Conservation (phyloP, 2,888 invertebrate species). For the Cistogaster globosa region DNA sequence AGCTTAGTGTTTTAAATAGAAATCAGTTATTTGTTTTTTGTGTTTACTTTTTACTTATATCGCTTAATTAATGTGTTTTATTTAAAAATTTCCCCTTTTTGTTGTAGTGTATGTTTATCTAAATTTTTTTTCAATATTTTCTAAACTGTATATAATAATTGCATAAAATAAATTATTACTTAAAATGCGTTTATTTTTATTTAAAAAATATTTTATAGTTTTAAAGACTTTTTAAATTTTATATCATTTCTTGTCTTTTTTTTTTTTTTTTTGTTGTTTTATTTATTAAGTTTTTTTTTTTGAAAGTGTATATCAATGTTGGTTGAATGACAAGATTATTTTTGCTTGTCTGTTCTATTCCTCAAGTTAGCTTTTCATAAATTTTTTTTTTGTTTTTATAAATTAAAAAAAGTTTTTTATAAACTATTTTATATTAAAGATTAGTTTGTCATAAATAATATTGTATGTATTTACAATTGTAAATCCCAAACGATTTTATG, state of each 20-base stretch:
- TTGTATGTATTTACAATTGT: constrained; percentile 63
- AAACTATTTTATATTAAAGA: constrained; percentile 29
- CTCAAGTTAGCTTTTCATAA: constrained; percentile 14
- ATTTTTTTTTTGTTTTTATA: constrained; percentile 10
- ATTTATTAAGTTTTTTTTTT: constrained; percentile 9
- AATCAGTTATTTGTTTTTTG: background rate
- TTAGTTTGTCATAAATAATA: constrained; percentile 13
- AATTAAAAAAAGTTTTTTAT: constrained; percentile 33
- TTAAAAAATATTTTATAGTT: constrained; percentile 27
- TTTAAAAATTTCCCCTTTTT: constrained; percentile 49
- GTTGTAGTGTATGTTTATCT: constrained; percentile 68
- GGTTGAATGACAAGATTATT: constrained; percentile 44
- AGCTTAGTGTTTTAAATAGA: constrained; percentile 23
- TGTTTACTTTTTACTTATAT: constrained; percentile 28
- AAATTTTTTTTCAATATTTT: constrained; percentile 61
- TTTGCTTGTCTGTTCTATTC: constrained; percentile 14
- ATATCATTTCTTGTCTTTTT: constrained; percentile 14
- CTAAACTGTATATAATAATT: constrained; percentile 66
- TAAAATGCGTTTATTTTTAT: constrained; percentile 48
- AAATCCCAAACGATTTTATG: constrained; percentile 66
- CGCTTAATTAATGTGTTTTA: constrained; percentile 13
- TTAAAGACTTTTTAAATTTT: constrained; percentile 30
- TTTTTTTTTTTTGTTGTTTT: background rate
- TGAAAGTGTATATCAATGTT: constrained; percentile 32
- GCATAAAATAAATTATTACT: constrained; percentile 65